These are phyloP conservation scores for Rhabdomys pumilio DNA, from an alignment of 2,797 vertebrate species.

Conservation along the genomic window DNA sequence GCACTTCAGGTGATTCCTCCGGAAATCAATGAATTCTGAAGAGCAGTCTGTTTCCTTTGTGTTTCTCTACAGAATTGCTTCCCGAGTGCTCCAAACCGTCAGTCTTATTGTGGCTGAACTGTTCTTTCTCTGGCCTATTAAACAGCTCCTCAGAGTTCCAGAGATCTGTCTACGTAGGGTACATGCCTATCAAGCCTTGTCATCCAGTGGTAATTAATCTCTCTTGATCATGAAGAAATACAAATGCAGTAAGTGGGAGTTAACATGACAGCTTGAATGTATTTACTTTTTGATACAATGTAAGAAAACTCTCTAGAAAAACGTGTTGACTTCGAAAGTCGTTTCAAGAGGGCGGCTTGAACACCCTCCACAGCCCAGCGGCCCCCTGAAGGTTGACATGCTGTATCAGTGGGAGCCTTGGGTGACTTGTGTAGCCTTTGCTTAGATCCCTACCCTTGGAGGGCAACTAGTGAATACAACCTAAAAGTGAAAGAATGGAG, in stretches of 20 bases:
- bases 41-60: neutral
- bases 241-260: constrained; percentile 34
- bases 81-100: neutral
- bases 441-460: neutral
- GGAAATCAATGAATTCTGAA: constrained; percentile 28
- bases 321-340: neutral
- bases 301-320: neutral
- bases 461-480: neutral
- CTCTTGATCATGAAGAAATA: constrained; percentile 38
- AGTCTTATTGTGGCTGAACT: constrained; percentile 3
- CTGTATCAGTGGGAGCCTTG: neutral
- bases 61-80: constrained; percentile 11
- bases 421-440: neutral
- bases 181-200: neutral
- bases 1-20: neutral
- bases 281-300: neutral
- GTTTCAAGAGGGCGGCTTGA: constrained; percentile 28
- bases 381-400: neutral
- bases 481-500: neutral
- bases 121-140: constrained; percentile 18
- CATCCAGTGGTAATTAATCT: neutral
- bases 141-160: neutral
- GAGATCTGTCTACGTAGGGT: neutral
- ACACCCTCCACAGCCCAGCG: neutral
- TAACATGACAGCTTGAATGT: neutral